Evolutionary conservation across 1,140 invertebrate genomes (phyloP), one percentile per base, ranked within the genome.

Genomic region (Heliconius eleuchia): DNA sequence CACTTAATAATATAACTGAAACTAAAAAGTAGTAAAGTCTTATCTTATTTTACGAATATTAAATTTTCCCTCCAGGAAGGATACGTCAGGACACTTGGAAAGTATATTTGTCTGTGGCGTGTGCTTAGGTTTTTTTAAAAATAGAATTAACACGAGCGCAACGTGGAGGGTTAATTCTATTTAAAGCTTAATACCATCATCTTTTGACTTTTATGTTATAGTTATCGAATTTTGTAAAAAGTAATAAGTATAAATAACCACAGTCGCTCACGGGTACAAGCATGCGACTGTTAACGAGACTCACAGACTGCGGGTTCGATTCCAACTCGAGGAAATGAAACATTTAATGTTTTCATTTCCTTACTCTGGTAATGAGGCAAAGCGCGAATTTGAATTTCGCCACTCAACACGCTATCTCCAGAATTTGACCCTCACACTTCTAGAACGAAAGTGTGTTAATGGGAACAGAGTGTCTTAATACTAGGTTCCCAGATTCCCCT

Each of bases 101-200:
- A 46, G 80, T 77, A 82, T 86, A 80, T 72, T 88, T 89, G 77
- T 83, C 82, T 82, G 75, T 72, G 77, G 74, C 60, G 60, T 66
- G 60, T 66, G 27, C n/a, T 66, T 9, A 30, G 9, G 27, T 2
- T 66, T 16, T n/a, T 77, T 81, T 88, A 82, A 84, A 89, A 88
- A 92, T 88, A 91, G 73, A 77, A 39, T 42, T 80, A 78, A 87
- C 88, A 89, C 89, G 83, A 83, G 84, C 85, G 84, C 89, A 79
- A 80, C 81, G 80, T 73, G 89, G 90, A 89, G 87, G 89, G 86
- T 87, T 81, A 72, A 71, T 80, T 83, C 91, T 92, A 91, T 91
- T 89, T 89, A 79, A 79, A 85, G 85, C 50, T 78, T 78, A 85
- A 80, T 88, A 82, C 89, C 89, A 88, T 76, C 80, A 11, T 37